Evolutionary conservation across 2,797 vertebrate genomes (phyloP), one percentile per base, ranked within the genome.

Genomic region (Fundulus diaphanus): DNA sequence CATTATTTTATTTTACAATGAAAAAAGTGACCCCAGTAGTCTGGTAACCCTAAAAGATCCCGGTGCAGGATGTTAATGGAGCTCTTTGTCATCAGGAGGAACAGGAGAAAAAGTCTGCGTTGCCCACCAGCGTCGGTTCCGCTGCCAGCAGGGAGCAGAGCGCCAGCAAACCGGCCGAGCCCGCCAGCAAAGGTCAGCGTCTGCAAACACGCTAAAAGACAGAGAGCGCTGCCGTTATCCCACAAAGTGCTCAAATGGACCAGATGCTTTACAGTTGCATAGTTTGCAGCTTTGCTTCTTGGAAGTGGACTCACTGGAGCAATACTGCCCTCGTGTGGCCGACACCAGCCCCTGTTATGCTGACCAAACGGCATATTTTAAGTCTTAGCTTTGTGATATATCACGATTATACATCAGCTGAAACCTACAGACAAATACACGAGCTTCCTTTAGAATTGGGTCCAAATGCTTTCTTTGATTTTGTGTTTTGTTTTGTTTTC

Each of bases 1-100:
- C n/a, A n/a, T n/a, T n/a, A n/a, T n/a, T n/a, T n/a, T n/a, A n/a
- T n/a, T n/a, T n/a, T n/a, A n/a, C n/a, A n/a, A n/a, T n/a, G n/a
- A n/a, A n/a, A n/a, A n/a, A n/a, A n/a, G n/a, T n/a, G n/a, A n/a
- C n/a, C n/a, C n/a, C n/a, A n/a, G n/a, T n/a, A n/a, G n/a, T n/a
- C n/a, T n/a, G n/a, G n/a, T n/a, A n/a, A n/a, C n/a, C n/a, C n/a
- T n/a, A n/a, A n/a, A n/a, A n/a, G n/a, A n/a, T n/a, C n/a, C n/a
- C n/a, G n/a, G n/a, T 67, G 1, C 76, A 29, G 31, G 15, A n/a
- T 37, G 73, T 22, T 61, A 33, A 56, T 59, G 11, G 27, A 77
- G n/a, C 42, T 78, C 3, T 86, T 72, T 84, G 27, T 78, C 72
- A 11, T 74, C 76, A 96, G 95, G 94, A 94, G 77, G 93, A 94